Evolutionary conservation across 2,797 vertebrate species (phyloP).

Genomic region (Ptychadena robeensis): DNA sequence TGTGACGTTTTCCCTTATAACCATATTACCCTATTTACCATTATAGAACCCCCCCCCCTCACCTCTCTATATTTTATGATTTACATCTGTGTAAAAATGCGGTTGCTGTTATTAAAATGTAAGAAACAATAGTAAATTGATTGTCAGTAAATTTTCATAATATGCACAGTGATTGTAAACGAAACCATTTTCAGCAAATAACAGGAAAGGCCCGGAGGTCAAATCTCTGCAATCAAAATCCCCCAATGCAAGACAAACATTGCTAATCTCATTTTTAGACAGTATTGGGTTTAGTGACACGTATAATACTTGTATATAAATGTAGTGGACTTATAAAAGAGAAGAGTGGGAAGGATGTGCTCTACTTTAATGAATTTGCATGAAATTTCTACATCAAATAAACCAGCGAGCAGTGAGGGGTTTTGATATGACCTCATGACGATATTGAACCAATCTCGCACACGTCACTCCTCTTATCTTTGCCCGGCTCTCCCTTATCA

Average conservation of each 20-base stretch:
- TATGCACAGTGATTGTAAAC: background rate
- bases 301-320: conserved; percentile 13
- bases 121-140: background rate
- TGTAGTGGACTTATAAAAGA: background rate
- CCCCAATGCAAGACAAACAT: background rate
- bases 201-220: background rate
- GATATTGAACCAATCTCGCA: background rate
- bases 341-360: background rate
- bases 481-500: background rate
- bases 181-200: conserved; percentile 15
- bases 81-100: background rate
- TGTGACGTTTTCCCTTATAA: too few species aligned
- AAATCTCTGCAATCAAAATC: conserved; percentile 4
- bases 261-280: conserved; percentile 12
- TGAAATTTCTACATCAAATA: conserved; percentile 29
- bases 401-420: background rate
- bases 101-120: background rate
- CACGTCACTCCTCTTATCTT: conserved; percentile 2
- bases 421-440: background rate
- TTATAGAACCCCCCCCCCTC: too few species aligned
- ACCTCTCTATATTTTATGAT: background rate
- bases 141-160: background rate
- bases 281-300: background rate
- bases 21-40: too few species aligned
- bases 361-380: conserved; percentile 22